A percentile compares a stretch with the other conserved stretches of the same genome.
These are phyloP conservation scores for Phymanthus crucifer DNA, from an alignment of 92 coral and sea anemone genomes.

Conservation along the genomic window DNA sequence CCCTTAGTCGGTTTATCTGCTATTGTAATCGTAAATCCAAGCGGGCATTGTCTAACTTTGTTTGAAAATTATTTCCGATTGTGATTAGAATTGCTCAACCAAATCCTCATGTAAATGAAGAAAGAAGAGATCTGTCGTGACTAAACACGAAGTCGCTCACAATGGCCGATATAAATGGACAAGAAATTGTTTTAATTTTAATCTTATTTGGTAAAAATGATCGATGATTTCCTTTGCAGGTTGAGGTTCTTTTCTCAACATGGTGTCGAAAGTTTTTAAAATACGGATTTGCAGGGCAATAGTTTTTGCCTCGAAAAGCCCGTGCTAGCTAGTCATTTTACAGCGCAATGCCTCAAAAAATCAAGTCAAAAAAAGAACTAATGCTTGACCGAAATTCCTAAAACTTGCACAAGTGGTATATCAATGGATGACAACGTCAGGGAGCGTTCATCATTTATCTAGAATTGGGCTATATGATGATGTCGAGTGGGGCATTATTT, in stretches of 20 bases:
- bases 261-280: not conserved
- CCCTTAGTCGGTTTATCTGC: not conserved
- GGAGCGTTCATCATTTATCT: too few species aligned
- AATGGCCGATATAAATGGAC: not conserved
- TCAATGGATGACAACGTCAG: too few species aligned
- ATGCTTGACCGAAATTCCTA: too few species aligned
- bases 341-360: too few species aligned
- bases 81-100: constrained; percentile 1
- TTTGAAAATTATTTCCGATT: constrained; percentile 24
- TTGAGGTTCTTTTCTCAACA: not conserved
- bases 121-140: not conserved
- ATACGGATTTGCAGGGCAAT: not conserved
- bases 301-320: too few species aligned
- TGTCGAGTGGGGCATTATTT: too few species aligned
- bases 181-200: not conserved
- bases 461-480: too few species aligned
- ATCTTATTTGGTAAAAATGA: not conserved
- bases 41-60: constrained; percentile 1
- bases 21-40: constrained; percentile 20
- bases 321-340: too few species aligned
- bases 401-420: too few species aligned
- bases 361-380: too few species aligned
- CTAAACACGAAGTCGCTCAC: not conserved
- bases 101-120: not conserved
- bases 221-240: not conserved